These are phyloP conservation scores for Oryzias dopingdopingensis DNA, from an alignment of 2,797 vertebrate genomes.

Conservation along the genomic window DNA sequence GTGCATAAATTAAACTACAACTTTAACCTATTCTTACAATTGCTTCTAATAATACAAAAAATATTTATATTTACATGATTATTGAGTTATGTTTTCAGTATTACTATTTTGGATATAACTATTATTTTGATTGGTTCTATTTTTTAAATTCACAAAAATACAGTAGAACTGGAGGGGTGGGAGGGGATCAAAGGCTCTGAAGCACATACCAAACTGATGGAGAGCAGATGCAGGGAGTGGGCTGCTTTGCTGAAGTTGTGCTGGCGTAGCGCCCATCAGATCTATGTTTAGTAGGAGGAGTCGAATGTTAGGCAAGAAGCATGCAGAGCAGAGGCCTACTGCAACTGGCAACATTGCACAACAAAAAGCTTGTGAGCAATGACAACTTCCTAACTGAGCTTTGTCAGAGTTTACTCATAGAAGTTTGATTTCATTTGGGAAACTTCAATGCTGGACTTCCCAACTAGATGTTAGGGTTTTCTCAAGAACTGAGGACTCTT, in stretches of 20 bases:
- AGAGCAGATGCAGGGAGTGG: conserved; percentile 81
- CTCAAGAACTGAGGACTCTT: too few relatives aligned
- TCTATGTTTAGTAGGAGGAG: conserved; percentile 67
- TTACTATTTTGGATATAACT: too few relatives aligned
- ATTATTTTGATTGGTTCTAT: conserved; percentile 30
- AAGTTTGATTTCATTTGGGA: too few relatives aligned
- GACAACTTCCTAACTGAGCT: conserved; percentile 36
- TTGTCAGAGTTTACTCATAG: conserved; percentile 9
- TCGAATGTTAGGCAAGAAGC: conserved; percentile 59
- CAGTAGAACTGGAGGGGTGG: conserved; percentile 31
- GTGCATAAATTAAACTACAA: too few relatives aligned
- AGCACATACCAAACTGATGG: conserved; percentile 80
- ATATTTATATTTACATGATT: too few relatives aligned
- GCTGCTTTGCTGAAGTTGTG: conserved; percentile 63
- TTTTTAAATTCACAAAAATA: conserved; percentile 44
- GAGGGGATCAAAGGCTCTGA: conserved; percentile 74
- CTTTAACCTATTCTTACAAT: too few relatives aligned
- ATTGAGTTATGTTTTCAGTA: too few relatives aligned
- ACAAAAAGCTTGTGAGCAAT: conserved; percentile 41
- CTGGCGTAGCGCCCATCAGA: conserved; percentile 58
- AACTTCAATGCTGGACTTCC: not conserved
- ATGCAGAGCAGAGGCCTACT: conserved; percentile 33
- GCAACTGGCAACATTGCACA: conserved; percentile 45
- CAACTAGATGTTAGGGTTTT: not conserved
- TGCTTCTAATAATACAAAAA: too few relatives aligned